Base-by-base conservation (phyloP, 2,888 invertebrate genomes). In the Parascotia fuliginaria region DNA sequence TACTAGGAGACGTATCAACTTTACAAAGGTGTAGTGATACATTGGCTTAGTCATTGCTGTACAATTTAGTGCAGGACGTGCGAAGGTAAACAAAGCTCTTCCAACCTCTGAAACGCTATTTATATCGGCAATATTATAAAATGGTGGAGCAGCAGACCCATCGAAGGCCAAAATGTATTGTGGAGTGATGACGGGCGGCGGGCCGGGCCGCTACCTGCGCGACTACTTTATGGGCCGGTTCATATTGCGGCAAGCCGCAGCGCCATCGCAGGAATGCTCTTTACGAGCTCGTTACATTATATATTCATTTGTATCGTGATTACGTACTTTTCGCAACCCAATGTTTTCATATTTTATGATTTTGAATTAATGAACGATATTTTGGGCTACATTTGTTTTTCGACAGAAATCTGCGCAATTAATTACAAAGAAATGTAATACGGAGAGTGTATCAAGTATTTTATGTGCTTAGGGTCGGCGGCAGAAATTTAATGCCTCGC, bases 151-250 rank as follows among this genome's bases (percentile, higher is more conserved):
- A 54, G 46, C 9, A 22, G 24, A 48, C 53, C 49, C 59, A 42
- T 50, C 45, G 62, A 52, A 58, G 62, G 70, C 66, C 59, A 64
- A 63, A 68, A 65, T 62, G 70, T 68, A 65, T 66, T 65, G 70
- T 65, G 67, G 39, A 65, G 55, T 42, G 61, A 54, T 60, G 70
- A 61, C 66, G 53, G 61, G 31, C 27, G n/a, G n/a, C n/a, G n/a
- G n/a, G n/a, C n/a, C n/a, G 13, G 13, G 37, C 22, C 13, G 37
- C 19, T 1, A 5, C 1, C 7, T 5, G 33, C 14, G 27, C 7
- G 28, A 13, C 5, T 34, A 36, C 24, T 24, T 37, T 37, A 22
- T 54, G 34, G 33, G 22, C 28, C 11, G 12, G 28, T 32, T 33
- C 16, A 33, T 27, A 37, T 33, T 41, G 16, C 9, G 11, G 27